Base-by-base conservation (phyloP, 2,888 invertebrate genomes). In the Mesochorus sp. region DNA sequence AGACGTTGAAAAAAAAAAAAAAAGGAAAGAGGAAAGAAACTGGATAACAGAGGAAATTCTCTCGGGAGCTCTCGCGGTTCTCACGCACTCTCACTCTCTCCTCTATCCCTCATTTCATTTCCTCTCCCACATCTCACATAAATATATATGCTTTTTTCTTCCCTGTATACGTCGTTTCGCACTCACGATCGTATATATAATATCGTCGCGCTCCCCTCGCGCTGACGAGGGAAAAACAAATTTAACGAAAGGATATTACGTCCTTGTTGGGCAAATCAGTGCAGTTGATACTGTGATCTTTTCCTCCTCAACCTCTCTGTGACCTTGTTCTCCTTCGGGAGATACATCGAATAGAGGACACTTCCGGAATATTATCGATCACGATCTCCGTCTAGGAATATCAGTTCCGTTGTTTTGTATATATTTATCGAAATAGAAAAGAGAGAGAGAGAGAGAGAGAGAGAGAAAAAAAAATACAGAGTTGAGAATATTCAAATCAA, bases 51-150 rank as follows among this genome's bases (percentile, higher is more conserved):
- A 75, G 66, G 51, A 73, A 59, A 49, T 12, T 12, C 19, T 70
- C 44, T 68, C 37, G 21, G 73, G 68, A 73, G 61, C 66, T 71
- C 24, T 49, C 42, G 44, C 44, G 34, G 34, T 71, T 76, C 76
- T 53, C 66, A 76, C 72, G 61, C 59, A 59, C 59, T 59, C 55
- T 62, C 64, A n/a, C 47, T 8, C 3, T 21, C 14, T 51, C 5
- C 28, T 14, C 37, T 14, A 10, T 73, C 55, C 24, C 8, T 47
- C 28, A 47, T 37, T 34, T 44, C 26, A 28, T 59, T 59, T 19
- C 10, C 12, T 55, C 39, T 44, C n/a, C 61, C 39, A 8, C 3
- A 39, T 17, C 28, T 14, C 10, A 6, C 28, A 31, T 14, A 19
- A 26, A 47, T 61, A 26, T 28, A 31, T 44, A 2, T 17, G 2